Percentiles rank a stretch among this genome's conserved stretches.
Evolutionary conservation across 2,113 vertebrate genomes (phyloP).

Genomic region (Otis tarda): DNA sequence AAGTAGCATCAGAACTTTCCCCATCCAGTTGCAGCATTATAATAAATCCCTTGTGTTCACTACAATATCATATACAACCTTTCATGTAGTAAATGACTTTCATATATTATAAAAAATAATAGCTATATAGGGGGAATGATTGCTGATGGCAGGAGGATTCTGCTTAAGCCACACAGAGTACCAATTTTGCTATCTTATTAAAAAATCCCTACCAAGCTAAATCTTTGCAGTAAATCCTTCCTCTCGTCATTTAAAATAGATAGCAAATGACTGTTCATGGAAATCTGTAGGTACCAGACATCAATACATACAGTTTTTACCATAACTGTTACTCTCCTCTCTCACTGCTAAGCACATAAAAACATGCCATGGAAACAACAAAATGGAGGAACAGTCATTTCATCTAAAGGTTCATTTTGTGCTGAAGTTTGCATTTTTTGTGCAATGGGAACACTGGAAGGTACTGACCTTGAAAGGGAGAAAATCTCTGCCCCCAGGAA

Average conservation of each 20-base stretch:
- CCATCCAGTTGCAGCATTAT: not conserved
- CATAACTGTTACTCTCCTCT: not conserved
- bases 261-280: not conserved
- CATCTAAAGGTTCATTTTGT: not conserved
- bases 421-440: not conserved
- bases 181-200: not conserved
- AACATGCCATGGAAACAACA: not conserved
- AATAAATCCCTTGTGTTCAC: not conserved
- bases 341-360: not conserved
- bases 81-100: not conserved
- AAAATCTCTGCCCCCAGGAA: not conserved
- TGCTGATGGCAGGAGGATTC: not conserved
- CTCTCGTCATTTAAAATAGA: constrained; percentile 7
- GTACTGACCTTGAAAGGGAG: not conserved
- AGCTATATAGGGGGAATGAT: not conserved
- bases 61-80: not conserved
- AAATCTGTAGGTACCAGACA: not conserved
- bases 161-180: not conserved
- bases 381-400: not conserved
- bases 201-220: constrained; percentile 8
- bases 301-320: not conserved
- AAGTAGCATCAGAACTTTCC: not conserved
- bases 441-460: not conserved
- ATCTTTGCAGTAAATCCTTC: constrained; percentile 27
- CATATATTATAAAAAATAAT: not conserved